These are phyloP conservation scores for Anas bernieri DNA, from an alignment of 2,797 vertebrate species.

Conservation along the genomic window DNA sequence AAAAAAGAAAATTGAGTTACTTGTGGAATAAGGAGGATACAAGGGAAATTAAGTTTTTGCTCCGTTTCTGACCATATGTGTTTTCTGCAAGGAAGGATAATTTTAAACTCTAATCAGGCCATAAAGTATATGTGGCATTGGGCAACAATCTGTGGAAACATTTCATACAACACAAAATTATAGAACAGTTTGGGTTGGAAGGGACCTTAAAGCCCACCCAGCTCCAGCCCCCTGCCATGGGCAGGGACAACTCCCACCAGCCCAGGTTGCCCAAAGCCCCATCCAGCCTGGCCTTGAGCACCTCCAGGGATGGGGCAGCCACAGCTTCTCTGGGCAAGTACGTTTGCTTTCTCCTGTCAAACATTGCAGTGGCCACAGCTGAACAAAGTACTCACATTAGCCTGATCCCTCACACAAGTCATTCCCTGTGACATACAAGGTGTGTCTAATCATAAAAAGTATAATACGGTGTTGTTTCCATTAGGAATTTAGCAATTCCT, in stretches of 20 bases:
- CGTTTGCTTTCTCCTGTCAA: background rate
- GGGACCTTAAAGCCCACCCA: too few relatives aligned
- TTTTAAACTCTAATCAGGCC: background rate
- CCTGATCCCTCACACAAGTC: background rate
- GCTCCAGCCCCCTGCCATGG: too few relatives aligned
- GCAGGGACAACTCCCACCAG: too few relatives aligned
- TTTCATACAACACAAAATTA: too few relatives aligned
- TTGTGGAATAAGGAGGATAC: background rate
- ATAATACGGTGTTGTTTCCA: background rate
- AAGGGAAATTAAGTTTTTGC: background rate
- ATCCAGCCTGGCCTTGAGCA: too few relatives aligned
- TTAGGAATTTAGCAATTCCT: background rate
- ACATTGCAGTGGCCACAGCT: background rate
- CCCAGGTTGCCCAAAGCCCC: too few relatives aligned
- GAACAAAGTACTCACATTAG: background rate
- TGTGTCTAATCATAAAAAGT: background rate
- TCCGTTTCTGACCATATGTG: rapidly evolving
- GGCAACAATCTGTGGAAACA: background rate
- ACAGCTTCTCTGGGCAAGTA: too few relatives aligned
- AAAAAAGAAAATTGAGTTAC: background rate
- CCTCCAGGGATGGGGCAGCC: too few relatives aligned
- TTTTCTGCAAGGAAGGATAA: background rate
- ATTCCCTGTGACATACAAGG: background rate
- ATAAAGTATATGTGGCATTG: background rate
- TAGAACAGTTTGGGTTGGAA: too few relatives aligned